phyloP scores from a whole-genome alignment of 23 tunicate species.

The Halocynthia aurantium region DNA sequence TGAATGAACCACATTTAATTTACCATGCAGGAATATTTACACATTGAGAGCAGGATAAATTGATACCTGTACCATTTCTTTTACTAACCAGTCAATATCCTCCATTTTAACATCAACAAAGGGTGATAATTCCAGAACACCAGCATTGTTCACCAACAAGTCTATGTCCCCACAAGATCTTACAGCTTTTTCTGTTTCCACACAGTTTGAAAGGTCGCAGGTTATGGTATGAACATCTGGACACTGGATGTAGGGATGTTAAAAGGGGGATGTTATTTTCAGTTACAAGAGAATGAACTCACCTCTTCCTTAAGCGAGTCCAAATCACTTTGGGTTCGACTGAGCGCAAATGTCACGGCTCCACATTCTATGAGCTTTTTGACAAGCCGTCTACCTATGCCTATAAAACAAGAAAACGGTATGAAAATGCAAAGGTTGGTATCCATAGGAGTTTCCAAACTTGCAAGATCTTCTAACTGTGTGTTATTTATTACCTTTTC shows the following conservation, averaged over 20 bases:
- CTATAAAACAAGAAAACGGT: slow-evolving; percentile 19
- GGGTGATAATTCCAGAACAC: slow-evolving; percentile 44
- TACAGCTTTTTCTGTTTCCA: slow-evolving; percentile 33
- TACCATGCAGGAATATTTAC: too few species aligned
- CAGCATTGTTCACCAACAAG: slow-evolving; percentile 92
- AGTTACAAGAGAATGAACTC: neutral
- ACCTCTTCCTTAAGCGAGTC: slow-evolving; percentile 67
- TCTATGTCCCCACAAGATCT: slow-evolving; percentile 67
- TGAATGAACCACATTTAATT: too few species aligned
- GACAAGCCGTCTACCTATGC: slow-evolving; percentile 81
- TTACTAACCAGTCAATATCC: slow-evolving; percentile 41
- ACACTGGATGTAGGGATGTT: slow-evolving; percentile 23
- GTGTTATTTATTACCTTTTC: slow-evolving; percentile 46
- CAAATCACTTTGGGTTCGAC: slow-evolving; percentile 67
- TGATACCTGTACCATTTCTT: too few species aligned
- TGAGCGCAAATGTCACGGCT: slow-evolving; percentile 77
- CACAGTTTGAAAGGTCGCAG: slow-evolving; percentile 58
- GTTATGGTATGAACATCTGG: slow-evolving; percentile 45
- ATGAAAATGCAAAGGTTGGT: too few species aligned
- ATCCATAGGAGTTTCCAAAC: neutral
- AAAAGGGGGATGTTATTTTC: neutral
- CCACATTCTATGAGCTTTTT: slow-evolving; percentile 76
- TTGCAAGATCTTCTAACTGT: neutral
- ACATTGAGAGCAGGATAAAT: too few species aligned
- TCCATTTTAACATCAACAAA: slow-evolving; percentile 48